These are phyloP conservation scores for Psix sp. DNA, from an alignment of 1,140 invertebrate species.

Conservation along the genomic window DNA sequence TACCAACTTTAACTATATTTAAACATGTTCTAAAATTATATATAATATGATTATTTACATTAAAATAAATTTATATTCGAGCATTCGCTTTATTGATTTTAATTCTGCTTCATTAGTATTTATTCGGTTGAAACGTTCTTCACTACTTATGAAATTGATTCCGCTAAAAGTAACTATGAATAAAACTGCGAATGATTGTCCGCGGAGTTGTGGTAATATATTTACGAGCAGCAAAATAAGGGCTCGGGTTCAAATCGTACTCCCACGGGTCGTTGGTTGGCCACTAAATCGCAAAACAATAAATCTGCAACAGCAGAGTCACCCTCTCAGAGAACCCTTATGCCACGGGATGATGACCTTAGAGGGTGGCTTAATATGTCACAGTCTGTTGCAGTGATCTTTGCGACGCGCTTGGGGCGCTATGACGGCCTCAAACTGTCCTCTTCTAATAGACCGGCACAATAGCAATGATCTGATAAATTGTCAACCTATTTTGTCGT, in stretches of 20 bases:
- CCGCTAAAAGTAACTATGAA: constrained; percentile 36
- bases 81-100: too few relatives aligned
- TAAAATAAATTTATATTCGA: too few relatives aligned
- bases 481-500: constrained; percentile 43
- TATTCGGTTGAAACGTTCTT: too few relatives aligned
- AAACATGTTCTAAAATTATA: too few relatives aligned
- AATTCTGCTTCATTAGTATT: too few relatives aligned
- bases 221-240: too few relatives aligned
- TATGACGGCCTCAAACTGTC: constrained; percentile 50
- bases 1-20: too few relatives aligned
- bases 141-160: constrained; percentile 32
- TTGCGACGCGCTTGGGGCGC: constrained; percentile 38
- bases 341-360: constrained; percentile 68
- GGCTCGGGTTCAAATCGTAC: constrained; percentile 44
- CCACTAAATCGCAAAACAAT: constrained; percentile 75
- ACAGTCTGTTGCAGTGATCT: constrained; percentile 76
- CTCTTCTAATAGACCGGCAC: constrained; percentile 74
- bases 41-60: too few relatives aligned
- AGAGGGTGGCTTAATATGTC: constrained; percentile 75
- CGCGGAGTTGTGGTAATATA: constrained; percentile 65
- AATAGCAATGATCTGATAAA: constrained; percentile 75
- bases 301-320: constrained; percentile 68
- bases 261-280: constrained; percentile 66
- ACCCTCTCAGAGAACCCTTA: constrained; percentile 69
- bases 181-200: constrained; percentile 23